Conservation (phyloP, 92 coral and sea anemone species). For the Porites cylindrica region DNA sequence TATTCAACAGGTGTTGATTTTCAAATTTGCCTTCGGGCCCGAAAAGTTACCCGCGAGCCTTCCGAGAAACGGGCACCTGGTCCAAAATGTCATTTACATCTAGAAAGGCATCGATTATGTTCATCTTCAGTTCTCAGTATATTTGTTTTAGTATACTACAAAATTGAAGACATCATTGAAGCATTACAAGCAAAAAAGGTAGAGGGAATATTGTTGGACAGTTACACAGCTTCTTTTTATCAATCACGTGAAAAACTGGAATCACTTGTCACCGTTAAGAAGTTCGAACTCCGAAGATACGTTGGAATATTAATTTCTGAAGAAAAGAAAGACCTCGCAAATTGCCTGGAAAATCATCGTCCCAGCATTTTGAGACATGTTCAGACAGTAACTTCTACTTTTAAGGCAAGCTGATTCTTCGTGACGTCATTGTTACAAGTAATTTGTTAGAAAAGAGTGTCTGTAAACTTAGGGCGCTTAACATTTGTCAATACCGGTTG, state of each 20-base stretch:
- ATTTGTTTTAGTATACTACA: background rate
- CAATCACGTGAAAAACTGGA: background rate
- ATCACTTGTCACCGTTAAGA: constrained; percentile 22
- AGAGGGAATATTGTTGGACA: constrained; percentile 23
- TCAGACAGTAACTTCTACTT: background rate
- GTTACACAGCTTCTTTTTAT: constrained; percentile 19
- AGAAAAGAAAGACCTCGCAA: background rate
- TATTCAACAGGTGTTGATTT: too few species aligned
- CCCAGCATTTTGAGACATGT: background rate
- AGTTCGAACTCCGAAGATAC: constrained; percentile 6
- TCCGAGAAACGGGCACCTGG: too few species aligned
- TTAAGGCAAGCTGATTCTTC: background rate
- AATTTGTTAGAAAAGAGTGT: too few species aligned
- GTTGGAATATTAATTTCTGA: constrained; percentile 7
- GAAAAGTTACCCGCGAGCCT: too few species aligned
- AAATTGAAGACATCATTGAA: constrained; percentile 11
- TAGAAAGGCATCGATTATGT: too few species aligned
- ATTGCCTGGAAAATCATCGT: background rate
- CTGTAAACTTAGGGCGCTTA: too few species aligned
- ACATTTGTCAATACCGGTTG: too few species aligned
- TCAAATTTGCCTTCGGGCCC: too few species aligned
- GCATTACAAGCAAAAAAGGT: constrained; percentile 11
- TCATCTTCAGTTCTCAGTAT: background rate
- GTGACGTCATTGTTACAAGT: too few species aligned
- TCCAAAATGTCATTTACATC: too few species aligned